Evolutionary conservation across 2,113 vertebrate species (phyloP).

Genomic region (Anhinga anhinga): DNA sequence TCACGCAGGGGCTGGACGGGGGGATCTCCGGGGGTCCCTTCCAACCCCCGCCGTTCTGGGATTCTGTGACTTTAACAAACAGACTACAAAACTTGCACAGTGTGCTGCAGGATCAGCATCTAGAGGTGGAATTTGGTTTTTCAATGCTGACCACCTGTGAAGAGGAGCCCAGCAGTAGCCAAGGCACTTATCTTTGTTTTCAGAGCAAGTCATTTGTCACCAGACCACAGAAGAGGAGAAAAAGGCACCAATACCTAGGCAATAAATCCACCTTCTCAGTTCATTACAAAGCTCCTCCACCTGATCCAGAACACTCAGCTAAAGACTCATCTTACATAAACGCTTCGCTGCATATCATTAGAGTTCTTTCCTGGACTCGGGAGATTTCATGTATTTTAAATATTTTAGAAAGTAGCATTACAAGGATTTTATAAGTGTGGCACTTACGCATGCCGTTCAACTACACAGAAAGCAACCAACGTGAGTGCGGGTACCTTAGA

Average conservation of each 20-base stretch:
- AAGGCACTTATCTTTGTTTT: neutral
- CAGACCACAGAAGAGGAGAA: neutral
- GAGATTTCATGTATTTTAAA: neutral
- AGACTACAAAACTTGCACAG: neutral
- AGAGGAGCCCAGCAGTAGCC: neutral
- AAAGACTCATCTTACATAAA: neutral
- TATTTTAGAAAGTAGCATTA: no score
- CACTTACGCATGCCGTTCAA: neutral
- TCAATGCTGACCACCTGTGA: neutral
- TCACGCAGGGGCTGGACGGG: no score
- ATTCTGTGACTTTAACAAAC: neutral
- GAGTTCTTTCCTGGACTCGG: fast-evolving
- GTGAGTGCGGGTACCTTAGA: neutral
- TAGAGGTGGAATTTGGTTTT: neutral
- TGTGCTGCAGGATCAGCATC: neutral
- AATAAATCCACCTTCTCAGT: neutral
- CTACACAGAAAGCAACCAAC: neutral
- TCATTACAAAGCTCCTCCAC: neutral
- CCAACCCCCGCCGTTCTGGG: no score
- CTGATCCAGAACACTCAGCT: neutral
- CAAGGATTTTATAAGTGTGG: neutral
- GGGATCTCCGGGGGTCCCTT: no score
- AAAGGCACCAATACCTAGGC: neutral
- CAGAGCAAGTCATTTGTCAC: neutral
- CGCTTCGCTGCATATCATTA: fast-evolving